Base-by-base conservation (phyloP, 37 sponge, comb jelly and placozoan genomes). In the Diacarnus erythraeanus region DNA sequence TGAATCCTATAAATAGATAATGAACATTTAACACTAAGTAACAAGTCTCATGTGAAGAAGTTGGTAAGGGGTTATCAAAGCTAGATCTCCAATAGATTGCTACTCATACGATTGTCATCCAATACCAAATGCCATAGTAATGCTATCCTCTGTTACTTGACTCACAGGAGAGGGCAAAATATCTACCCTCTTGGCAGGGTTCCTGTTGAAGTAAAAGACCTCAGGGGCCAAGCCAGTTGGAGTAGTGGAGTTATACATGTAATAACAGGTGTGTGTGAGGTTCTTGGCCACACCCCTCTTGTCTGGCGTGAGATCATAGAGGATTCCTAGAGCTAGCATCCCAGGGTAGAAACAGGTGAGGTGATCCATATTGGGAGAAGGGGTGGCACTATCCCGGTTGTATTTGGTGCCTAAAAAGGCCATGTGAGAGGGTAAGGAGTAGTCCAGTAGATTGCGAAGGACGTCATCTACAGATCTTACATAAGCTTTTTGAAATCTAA, bases 211-310 rank as follows among this genome's bases (percentile, higher is more conserved):
- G 80, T 88, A 47, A 8, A 87, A 86, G 15, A 83, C 80, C 51
- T 97, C 98, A 18, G 98, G 94, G n/a, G 89, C 84, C 31, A 97
- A 85, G 20, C 88, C 89, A 30, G 96, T 82, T 18, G 87, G 67
- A 38, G 86, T 84, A 15, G 77, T 76, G 21, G 63, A 59, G 20
- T 64, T 64, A 74, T 97, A 97, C 91, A 93, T 88, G 42, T 82
- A 74, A 36, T 89, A 87, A 68, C 98, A 97, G 20, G 96, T 93
- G 72, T 88, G 77, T n/a, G 84, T 65, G 34, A 97, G 71, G 37
- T 93, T 78, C 73, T 86, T 63, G 9, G 88, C 98, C 59, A 92
- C 40, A 1, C 40, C 33, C 69, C 86, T 82, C 47, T 90, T 91
- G 42, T 73, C 43, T 1, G 43, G 34, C 22, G 78, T 80, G 23